Evolutionary conservation across 2,113 vertebrate species (phyloP), one percentile per base, ranked within the genome.

Genomic region (Clarias magur): DNA sequence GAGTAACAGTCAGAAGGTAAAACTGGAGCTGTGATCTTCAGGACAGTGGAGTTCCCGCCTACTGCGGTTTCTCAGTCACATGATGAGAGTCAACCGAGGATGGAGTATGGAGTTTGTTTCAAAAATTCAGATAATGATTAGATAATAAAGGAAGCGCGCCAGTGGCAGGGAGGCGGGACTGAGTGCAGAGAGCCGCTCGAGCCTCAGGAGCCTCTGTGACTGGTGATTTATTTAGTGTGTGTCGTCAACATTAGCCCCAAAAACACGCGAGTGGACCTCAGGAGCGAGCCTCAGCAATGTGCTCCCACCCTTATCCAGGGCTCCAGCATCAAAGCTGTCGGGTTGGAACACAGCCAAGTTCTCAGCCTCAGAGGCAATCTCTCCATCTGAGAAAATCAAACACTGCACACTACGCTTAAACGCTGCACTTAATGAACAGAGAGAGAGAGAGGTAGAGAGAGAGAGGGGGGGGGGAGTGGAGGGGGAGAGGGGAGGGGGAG

Each of bases 401-500:
- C 67, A 70, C 48, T 70, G 48, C 68, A 53, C 82, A 21, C 63
- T 48, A 30, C 12, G 25, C 27, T 68, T 30, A 48, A 63, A 67
- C 27, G 53, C 42, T 83, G 34, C 80, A 48, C 81, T 56, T 19
- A 30, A 27, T 25, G 48, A 63, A 72, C 42, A 78, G 42, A 82
- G 72, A 0, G 27, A 86, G 65, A 38, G 56, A 87, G 59, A 62
- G 59, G n/a, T 34, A 11, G 2, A 17, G 76, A 80, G 13, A 16
- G 67, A 34, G 27, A 34, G 27, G 17, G 30, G 1, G 67, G 4
- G 1, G 5, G 13, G 6, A 27, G 54, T 86, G 85, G 57, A 57
- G 65, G 88, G 89, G 88, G 34, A 34, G 2, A 15, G 17, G 53
- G 30, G 89, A 86, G 27, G 9, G 34, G 11, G n/a, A 67, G 80